Base-by-base conservation (phyloP, 2,113 vertebrate species). In the Numenius arquata region DNA sequence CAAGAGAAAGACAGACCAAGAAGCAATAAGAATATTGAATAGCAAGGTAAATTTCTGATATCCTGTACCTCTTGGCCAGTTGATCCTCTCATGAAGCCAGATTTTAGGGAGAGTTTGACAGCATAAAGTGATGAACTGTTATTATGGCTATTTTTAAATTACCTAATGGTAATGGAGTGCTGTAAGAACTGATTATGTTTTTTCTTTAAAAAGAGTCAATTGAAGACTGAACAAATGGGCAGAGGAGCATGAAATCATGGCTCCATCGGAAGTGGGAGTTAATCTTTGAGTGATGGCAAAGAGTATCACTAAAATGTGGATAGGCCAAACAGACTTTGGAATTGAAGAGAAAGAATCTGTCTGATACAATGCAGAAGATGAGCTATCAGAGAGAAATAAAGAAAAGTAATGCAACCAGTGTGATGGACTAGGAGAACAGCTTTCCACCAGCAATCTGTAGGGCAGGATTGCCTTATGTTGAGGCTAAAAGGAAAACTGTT, bases 71-170 rank as follows among this genome's bases (percentile, higher is more conserved):
- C 48, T 93, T 79, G 36, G 43, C 41, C 13, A 27, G 29, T 34
- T 82, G 25, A 52, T 86, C 13, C 17, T 92, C 75, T 59, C 1
- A 4, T 74, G 68, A 90, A 93, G 63, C 50, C 85, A 93, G 50
- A 84, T 87, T 81, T 94, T 89, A 65, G 38, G 47, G 9, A 55
- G 29, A 78, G 34, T 78, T 90, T 93, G 61, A 40, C 61, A 68
- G 65, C 15, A 91, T 66, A 89, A 93, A 74, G 38, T 70, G 5
- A 50, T 87, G 41, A 68, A 78, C 53, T 4, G 77, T 90, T 55
- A n/a, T 90, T 55, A n/a, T 34, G 48, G 50, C 50, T 95, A 12
- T 85, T 94, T 95, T 92, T 12, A 93, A 90, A 71, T 76, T 77
- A 58, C 26, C 27, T 90, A 25, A 77, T 89, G 72, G 38, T 77